Evolutionary conservation across 1,140 invertebrate genomes (phyloP).

Genomic region (Neuroterus valhalla): DNA sequence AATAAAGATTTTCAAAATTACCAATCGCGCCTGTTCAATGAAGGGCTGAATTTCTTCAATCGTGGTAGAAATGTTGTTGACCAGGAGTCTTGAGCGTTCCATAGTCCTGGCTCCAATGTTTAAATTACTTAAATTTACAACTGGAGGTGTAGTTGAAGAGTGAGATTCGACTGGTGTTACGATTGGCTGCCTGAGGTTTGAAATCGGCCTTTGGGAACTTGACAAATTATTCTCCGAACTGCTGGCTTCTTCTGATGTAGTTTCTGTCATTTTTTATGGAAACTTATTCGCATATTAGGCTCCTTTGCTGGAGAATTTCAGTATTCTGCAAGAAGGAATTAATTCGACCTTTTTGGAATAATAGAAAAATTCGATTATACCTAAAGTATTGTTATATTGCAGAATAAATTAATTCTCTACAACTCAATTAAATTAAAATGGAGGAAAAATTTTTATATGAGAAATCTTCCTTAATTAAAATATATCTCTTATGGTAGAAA

Average conservation of each 20-base stretch:
- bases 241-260: not conserved
- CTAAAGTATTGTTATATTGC: too few species aligned
- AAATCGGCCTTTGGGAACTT: not conserved
- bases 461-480: too few species aligned
- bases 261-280: constrained; percentile 12
- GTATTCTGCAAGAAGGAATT: not conserved
- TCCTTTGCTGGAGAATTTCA: not conserved
- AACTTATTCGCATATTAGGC: not conserved
- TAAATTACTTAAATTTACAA: constrained; percentile 6
- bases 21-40: constrained; percentile 71
- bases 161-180: too few species aligned
- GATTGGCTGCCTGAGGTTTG: not conserved
- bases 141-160: too few species aligned
- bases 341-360: too few species aligned
- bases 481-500: too few species aligned
- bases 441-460: too few species aligned
- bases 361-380: too few species aligned
- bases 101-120: constrained; percentile 36
- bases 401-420: too few species aligned
- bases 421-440: too few species aligned
- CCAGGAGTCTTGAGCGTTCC: constrained; percentile 54
- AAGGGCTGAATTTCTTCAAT: constrained; percentile 75
- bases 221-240: constrained; percentile 3
- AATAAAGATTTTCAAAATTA: constrained; percentile 53
- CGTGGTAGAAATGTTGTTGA: constrained; percentile 75